Evolutionary conservation across 2,797 vertebrate species (phyloP), one percentile per base, ranked within the genome.

Genomic region (Thamnophis elegans): DNA sequence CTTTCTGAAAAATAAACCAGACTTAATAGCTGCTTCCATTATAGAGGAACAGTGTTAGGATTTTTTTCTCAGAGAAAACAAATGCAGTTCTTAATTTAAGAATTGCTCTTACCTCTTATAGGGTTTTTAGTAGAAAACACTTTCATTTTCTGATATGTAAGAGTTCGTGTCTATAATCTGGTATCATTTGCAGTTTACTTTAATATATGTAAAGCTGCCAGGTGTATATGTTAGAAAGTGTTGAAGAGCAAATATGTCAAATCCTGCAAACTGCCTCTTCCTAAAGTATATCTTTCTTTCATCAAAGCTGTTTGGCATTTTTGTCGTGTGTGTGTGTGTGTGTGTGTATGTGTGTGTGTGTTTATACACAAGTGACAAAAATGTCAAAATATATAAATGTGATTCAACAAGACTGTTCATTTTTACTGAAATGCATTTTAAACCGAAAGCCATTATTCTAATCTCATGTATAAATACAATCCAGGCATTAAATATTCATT

Each of bases 401-500:
- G 12, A 0, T 91, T 90, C 42, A 26, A n/a, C 55, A 26, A 42
- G n/a, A 54, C 20, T 93, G 18, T 78, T 42, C 42, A 42, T 85
- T 53, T 20, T 18, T 9, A 85, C 25, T 28, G 32, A 32, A 55
- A 60, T 11, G 36, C 54, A 93, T 78, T 78, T 88, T 53, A 78
- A 22, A 28, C n/a, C 12, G n/a, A 12, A 93, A 90, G 89, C 55
- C 85, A 88, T 88, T 54, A 42, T 55, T 88, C 55, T 54, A 92
- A 89, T 93, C 86, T 73, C 12, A 68, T 56, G 78, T 88, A 93
- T 89, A 94, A 58, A 88, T 9, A 73, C 4, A 82, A 1, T 91
- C 3, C 87, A 90, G 90, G n/a, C 0, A 92, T 88, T 91, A 92
- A 93, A 92, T 93, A 94, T 68, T 56, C 36, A 89, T 92, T 91